These are phyloP conservation scores for Chiroxiphia lanceolata DNA, from an alignment of 2,797 vertebrate species.

Conservation along the genomic window DNA sequence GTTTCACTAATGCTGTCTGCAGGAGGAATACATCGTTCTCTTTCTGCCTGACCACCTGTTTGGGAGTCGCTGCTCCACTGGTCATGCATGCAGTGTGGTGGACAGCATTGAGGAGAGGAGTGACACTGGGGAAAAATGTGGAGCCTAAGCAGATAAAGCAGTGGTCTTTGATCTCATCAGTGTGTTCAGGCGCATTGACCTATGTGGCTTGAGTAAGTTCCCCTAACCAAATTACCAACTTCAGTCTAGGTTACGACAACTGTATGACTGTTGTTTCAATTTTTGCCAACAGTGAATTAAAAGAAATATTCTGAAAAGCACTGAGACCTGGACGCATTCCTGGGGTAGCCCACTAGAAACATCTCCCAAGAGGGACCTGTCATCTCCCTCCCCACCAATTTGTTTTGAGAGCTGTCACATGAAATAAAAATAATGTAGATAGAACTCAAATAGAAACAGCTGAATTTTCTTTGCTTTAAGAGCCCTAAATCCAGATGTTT, in stretches of 20 bases:
- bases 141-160: neutral
- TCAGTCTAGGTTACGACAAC: neutral
- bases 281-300: neutral
- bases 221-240: neutral
- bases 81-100: rapidly evolving
- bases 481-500: neutral
- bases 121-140: neutral
- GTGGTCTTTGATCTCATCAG: neutral
- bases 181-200: neutral
- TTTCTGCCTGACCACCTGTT: neutral
- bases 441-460: neutral
- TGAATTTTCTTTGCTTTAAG: neutral
- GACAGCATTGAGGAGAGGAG: rapidly evolving
- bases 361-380: rapidly evolving
- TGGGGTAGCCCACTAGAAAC: neutral
- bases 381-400: neutral
- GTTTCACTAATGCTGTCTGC: neutral
- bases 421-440: neutral
- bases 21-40: neutral
- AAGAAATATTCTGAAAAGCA: neutral
- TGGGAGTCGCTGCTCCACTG: neutral
- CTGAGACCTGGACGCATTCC: neutral
- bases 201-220: neutral
- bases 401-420: neutral
- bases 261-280: neutral